phyloP scores from a whole-genome alignment of 2,888 invertebrate genomes.

The Tryphoninae sp. region DNA sequence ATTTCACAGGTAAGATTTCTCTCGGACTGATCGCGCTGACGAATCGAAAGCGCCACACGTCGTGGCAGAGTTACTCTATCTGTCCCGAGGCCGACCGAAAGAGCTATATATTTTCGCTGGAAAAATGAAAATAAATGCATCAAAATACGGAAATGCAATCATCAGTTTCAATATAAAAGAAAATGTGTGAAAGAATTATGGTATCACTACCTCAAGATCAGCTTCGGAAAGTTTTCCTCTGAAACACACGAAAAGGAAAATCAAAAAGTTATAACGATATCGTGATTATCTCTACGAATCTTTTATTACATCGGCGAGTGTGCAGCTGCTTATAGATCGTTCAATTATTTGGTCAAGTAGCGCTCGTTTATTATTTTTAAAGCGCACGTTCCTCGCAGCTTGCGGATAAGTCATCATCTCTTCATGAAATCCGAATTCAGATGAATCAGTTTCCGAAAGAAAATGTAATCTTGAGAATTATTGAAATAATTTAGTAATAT shows the following conservation, averaged over 20 bases:
- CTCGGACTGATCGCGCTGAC: conserved; percentile 78
- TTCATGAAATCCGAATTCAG: not conserved
- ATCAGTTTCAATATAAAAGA: not conserved
- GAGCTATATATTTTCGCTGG: conserved; percentile 76
- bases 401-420: conserved; percentile 23
- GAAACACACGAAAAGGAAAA: conserved; percentile 60
- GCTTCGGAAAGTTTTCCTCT: conserved; percentile 74
- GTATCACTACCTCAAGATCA: conserved; percentile 75
- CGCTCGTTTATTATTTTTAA: conserved; percentile 57
- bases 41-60: conserved; percentile 73
- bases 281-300: not conserved
- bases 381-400: not conserved
- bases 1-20: conserved; percentile 75
- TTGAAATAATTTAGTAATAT: not conserved
- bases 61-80: conserved; percentile 76
- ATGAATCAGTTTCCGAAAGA: conserved; percentile 48
- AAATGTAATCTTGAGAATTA: conserved; percentile 16
- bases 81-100: conserved; percentile 76
- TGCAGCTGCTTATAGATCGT: conserved; percentile 49
- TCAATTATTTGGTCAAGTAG: conserved; percentile 56
- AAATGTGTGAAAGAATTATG: conserved; percentile 29
- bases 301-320: conserved; percentile 12
- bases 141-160: not conserved
- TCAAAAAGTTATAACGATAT: conserved; percentile 33
- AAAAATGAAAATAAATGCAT: conserved; percentile 45